These are phyloP conservation scores for Hormaphis cornu DNA, from an alignment of 1,140 invertebrate genomes.

Conservation along the genomic window DNA sequence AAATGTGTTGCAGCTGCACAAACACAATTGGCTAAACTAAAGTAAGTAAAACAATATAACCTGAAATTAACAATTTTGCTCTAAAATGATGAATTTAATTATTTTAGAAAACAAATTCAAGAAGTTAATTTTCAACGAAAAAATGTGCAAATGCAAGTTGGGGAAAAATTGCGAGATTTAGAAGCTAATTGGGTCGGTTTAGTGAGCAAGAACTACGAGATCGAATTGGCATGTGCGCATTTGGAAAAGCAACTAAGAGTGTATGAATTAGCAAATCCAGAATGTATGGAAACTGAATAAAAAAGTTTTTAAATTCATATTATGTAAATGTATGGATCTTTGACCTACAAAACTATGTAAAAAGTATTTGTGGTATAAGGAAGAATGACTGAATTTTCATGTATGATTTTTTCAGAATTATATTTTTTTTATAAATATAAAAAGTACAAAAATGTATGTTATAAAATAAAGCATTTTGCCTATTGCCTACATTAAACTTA, in stretches of 20 bases:
- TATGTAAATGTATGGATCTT: neutral
- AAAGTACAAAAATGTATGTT: slow-evolving; percentile 20
- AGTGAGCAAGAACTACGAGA: slow-evolving; percentile 94
- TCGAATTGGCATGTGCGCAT: slow-evolving; percentile 60
- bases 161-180: slow-evolving; percentile 66
- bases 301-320: neutral
- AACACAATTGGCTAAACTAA: slow-evolving; percentile 56
- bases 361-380: slow-evolving; percentile 15
- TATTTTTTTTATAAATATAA: no score
- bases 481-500: slow-evolving; percentile 15
- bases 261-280: neutral
- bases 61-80: neutral
- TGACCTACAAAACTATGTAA: neutral
- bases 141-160: slow-evolving; percentile 77
- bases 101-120: slow-evolving; percentile 70
- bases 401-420: no score
- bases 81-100: neutral
- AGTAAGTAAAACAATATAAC: slow-evolving; percentile 38
- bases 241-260: slow-evolving; percentile 45
- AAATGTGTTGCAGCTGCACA: slow-evolving; percentile 65
- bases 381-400: neutral
- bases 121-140: slow-evolving; percentile 92
- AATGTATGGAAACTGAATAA: neutral
- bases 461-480: slow-evolving; percentile 23
- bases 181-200: slow-evolving; percentile 87